phyloP scores from a whole-genome alignment of 2,888 invertebrate genomes.

The Brachynemurus nebulosus region DNA sequence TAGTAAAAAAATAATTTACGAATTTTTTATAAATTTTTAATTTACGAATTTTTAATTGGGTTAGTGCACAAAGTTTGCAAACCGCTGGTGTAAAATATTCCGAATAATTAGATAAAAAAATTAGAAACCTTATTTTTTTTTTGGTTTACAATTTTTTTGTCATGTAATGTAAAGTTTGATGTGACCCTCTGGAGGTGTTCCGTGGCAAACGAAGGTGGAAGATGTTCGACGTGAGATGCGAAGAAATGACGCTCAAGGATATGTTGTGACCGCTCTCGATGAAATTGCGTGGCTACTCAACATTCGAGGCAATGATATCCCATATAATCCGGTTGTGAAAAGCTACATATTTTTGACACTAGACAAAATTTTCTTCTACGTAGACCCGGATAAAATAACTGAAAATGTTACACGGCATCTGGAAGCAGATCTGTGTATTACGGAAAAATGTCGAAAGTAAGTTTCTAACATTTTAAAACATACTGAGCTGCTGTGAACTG shows the following conservation, averaged over 20 bases:
- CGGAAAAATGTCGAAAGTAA: conserved; percentile 48
- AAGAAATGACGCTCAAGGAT: conserved; percentile 51
- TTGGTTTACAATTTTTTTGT: conserved; percentile 6
- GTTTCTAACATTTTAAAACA: conserved; percentile 18
- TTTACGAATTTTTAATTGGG: no score
- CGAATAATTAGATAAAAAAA: no score
- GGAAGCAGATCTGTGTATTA: conserved; percentile 42
- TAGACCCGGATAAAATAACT: conserved; percentile 48
- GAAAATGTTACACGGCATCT: conserved; percentile 32
- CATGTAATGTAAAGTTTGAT: conserved; percentile 10
- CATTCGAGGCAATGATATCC: conserved; percentile 72
- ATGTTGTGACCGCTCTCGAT: conserved; percentile 74
- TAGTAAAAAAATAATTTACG: no score
- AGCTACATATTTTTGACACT: conserved; percentile 58
- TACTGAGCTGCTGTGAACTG: background rate
- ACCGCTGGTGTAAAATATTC: no score
- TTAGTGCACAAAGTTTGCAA: no score
- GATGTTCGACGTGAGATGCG: conserved; percentile 49
- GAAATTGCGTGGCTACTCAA: conserved; percentile 84
- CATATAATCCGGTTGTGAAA: conserved; percentile 64
- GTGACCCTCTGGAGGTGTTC: conserved; percentile 35
- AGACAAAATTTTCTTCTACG: conserved; percentile 52
- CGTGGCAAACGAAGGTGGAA: conserved; percentile 63
- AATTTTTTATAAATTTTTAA: no score
- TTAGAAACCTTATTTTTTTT: no score